Percentiles rank a stretch among this genome's conserved stretches.
Evolutionary conservation across 1,140 invertebrate species (phyloP).

Genomic region (Nasonia giraulti): DNA sequence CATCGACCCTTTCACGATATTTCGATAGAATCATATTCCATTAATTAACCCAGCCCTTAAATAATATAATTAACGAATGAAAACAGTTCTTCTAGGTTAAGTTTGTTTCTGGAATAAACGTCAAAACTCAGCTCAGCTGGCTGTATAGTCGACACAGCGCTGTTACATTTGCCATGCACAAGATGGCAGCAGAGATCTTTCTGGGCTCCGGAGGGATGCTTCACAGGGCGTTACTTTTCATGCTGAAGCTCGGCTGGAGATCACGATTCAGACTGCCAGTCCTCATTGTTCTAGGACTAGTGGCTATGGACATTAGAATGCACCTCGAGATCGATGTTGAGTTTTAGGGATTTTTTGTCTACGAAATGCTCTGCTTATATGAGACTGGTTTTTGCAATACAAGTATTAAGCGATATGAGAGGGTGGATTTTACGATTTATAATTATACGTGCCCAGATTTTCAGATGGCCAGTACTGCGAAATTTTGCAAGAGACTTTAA

Average conservation of each 20-base stretch:
- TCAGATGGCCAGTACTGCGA: background rate
- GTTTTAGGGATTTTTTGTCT: conserved; percentile 39
- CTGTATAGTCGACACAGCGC: background rate
- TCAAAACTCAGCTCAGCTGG: background rate
- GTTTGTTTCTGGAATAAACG: conserved; percentile 17
- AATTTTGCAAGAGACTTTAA: background rate
- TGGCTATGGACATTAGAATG: conserved; percentile 76
- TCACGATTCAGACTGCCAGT: conserved; percentile 76
- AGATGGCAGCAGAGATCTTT: conserved; percentile 61
- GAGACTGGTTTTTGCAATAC: background rate
- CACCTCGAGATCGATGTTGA: conserved; percentile 75
- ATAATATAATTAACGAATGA: no score
- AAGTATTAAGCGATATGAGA: background rate
- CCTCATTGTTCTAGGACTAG: conserved; percentile 74
- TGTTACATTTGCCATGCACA: conserved; percentile 47
- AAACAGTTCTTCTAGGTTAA: conserved; percentile 15
- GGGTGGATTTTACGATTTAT: no score
- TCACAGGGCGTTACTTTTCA: conserved; percentile 71
- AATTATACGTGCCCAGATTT: no score
- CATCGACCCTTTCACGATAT: no score
- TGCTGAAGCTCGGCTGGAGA: conserved; percentile 78
- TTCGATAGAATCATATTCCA: no score
- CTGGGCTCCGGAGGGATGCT: conserved; percentile 64
- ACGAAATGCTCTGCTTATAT: no score
- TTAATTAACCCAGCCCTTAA: no score